These are phyloP conservation scores for Psittacus erithacus DNA, from an alignment of 2,113 vertebrate genomes.

Conservation along the genomic window DNA sequence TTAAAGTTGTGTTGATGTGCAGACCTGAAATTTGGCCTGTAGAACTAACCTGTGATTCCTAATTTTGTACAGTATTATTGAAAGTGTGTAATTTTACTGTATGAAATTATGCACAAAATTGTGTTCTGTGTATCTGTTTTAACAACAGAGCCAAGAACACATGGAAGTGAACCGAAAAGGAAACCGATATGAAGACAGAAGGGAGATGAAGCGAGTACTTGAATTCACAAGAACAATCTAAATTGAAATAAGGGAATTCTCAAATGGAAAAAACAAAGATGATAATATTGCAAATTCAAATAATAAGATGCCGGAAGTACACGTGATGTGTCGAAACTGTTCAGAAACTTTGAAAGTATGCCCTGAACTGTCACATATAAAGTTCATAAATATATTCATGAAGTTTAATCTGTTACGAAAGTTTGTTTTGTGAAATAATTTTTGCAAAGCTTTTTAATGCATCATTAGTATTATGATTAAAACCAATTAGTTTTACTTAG, in stretches of 20 bases:
- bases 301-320: slow-evolving; percentile 46
- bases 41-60: not conserved
- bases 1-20: not conserved
- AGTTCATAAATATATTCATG: slow-evolving; percentile 39
- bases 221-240: slow-evolving; percentile 46
- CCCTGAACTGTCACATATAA: slow-evolving; percentile 43
- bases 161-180: slow-evolving; percentile 49
- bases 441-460: not conserved
- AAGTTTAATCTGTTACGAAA: slow-evolving; percentile 58
- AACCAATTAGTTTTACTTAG: not conserved
- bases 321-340: slow-evolving; percentile 36
- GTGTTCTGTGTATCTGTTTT: slow-evolving; percentile 1
- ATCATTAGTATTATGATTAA: not conserved
- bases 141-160: slow-evolving; percentile 67
- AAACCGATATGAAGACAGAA: slow-evolving; percentile 8
- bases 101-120: not conserved
- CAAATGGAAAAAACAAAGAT: slow-evolving; percentile 23
- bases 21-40: not conserved
- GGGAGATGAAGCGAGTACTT: slow-evolving; percentile 16
- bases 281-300: slow-evolving; percentile 47
- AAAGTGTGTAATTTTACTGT: not conserved
- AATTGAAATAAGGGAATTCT: slow-evolving; percentile 46
- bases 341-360: slow-evolving; percentile 43
- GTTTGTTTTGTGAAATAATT: slow-evolving; percentile 45
- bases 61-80: not conserved